Evolutionary conservation across 2,888 invertebrate genomes (phyloP), one percentile per base, ranked within the genome.

Genomic region (Andrena camellia): DNA sequence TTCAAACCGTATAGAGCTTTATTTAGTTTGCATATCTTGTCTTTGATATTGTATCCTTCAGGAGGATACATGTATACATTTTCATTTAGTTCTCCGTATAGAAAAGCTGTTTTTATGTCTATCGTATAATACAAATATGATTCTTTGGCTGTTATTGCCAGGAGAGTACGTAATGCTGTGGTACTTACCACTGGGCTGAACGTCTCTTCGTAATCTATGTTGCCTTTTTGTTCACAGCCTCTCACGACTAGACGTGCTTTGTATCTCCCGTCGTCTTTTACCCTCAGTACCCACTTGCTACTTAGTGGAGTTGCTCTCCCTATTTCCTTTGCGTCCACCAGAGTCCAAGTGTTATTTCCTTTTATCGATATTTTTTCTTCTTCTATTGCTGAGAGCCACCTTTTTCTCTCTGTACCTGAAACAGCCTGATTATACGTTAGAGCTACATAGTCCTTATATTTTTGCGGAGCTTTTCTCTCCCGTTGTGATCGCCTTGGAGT

Each of bases 241-340:
- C n/a, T 50, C 2, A 50, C n/a, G 0, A 50, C 50, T n/a, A 50
- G 50, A 2, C 50, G 50, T 50, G n/a, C 50, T 50, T 50, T 50
- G 5, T 50, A n/a, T 50, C 64, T 35, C 48, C 73, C 8, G 2
- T 33, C 29, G 52, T 13, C 52, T 33, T 31, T 62, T 52, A 63
- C 3, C 60, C n/a, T 17, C 52, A 33, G 54, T 54, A 72, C 5
- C 33, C 63, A 23, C 42, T 74, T 63, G 62, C 66, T 66, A 48
- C 66, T 66, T 26, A 74, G 31, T 0, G 57, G 17, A 20, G 5
- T 17, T 20, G 54, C 20, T 10, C 5, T 57, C 2, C 8, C 8
- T 20, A 20, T 23, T 2, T 57, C 23, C 3, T 57, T 10, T 57
- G 0, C 26, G 3, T 57, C 26, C 8, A 26, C 23, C 1, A 57